Evolutionary conservation across 2,113 vertebrate species (phyloP), one percentile per base, ranked within the genome.

Genomic region (Hippocampus barbouri): DNA sequence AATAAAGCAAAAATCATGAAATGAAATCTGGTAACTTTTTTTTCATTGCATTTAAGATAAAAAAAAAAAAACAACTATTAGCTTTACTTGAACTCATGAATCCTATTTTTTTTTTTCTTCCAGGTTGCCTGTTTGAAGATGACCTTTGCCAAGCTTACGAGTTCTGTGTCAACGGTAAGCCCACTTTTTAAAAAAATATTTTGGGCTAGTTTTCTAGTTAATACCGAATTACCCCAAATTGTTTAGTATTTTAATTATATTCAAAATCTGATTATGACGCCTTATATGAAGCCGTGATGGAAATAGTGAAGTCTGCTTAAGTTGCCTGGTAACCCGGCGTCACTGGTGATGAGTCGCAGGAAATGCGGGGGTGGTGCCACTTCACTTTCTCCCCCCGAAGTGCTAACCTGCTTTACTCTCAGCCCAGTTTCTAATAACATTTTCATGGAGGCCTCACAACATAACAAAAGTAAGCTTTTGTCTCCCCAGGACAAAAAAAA

Each of bases 111-210:
- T 27, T 45, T 70, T 25, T 67, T 14, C 62, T 72, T 77, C 16
- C 56, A 91, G 89, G 89, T 77, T 91, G 89, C 74, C 83, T 89
- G 77, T 90, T 91, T 79, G 88, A 91, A 76, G 89, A 90, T 11
- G 81, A 90, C 76, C 87, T 91, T 69, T 91, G 89, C 20, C 66
- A 76, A 2, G 69, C 72, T 0, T 88, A 87, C 14, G 86, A 90
- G 83, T 90, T 91, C 81, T 91, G 89, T 73, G 66, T 89, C 72
- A 89, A 90, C 6, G 89, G 89, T 90, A 77, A 83, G 88, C 79
- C 66, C 20, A 7, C 16, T 34, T 61, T 61, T 30, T 1, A 51
- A 38, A 38, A 34, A 38, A 38, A 38, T 38, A 16, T 34, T 30
- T 34, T 61, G 16, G 4, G 1, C 27, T 59, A 2, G 12, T 61